A percentile compares a stretch with the other conserved stretches of the same genome.
Conservation (phyloP, 64 coral and sea anemone species). For the Catalaphyllia jardinei region DNA sequence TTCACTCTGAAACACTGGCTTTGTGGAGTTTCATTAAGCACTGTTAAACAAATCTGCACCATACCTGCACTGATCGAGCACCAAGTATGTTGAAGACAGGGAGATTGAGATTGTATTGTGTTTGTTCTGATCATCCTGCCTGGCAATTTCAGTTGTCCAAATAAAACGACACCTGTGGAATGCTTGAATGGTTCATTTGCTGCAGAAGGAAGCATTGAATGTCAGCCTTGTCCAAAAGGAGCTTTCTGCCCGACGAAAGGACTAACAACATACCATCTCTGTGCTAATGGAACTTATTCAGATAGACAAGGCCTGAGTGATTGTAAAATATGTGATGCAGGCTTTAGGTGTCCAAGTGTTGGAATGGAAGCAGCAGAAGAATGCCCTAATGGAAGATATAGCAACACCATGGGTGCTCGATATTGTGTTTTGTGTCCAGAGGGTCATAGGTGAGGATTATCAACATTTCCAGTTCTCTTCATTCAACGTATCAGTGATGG, state of each 20-base stretch:
- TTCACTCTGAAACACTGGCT: background rate
- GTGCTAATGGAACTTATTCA: constrained; percentile 43
- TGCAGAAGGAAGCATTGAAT: constrained; percentile 40
- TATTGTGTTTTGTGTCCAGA: constrained; percentile 33
- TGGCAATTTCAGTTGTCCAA: constrained; percentile 30
- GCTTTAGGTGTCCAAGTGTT: constrained; percentile 20
- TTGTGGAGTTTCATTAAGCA: background rate
- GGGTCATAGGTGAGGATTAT: constrained; percentile 44
- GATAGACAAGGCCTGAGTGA: background rate
- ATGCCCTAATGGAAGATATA: constrained; percentile 25
- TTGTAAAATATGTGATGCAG: constrained; percentile 46
- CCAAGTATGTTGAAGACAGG: background rate
- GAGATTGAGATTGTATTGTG: too few species aligned
- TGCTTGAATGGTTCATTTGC: constrained; percentile 24
- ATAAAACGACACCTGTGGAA: constrained; percentile 25
- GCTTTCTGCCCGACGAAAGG: constrained; percentile 50
- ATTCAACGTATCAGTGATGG: too few species aligned
- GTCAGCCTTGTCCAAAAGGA: constrained; percentile 28
- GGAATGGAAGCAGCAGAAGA: constrained; percentile 14
- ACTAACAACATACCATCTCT: constrained; percentile 32
- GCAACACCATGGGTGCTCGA: constrained; percentile 3
- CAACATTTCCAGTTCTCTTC: too few species aligned
- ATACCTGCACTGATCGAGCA: background rate
- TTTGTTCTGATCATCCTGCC: too few species aligned
- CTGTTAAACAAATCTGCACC: background rate